These are phyloP conservation scores for Oreohelix idahoensis DNA, from an alignment of 1,140 invertebrate species.

Conservation along the genomic window DNA sequence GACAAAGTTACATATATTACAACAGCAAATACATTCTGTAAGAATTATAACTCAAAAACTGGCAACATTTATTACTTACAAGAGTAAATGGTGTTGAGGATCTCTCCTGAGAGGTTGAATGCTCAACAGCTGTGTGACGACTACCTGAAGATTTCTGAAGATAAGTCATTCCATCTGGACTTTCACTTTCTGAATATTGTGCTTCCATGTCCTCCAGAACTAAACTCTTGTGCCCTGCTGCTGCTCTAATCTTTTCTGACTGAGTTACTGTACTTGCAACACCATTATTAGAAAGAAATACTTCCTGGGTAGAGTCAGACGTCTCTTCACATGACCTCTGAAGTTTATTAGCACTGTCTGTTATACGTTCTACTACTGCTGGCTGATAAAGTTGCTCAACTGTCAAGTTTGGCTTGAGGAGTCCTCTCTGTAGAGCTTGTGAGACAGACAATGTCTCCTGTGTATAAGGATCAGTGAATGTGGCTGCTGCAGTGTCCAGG, in stretches of 20 bases:
- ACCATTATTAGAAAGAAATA: neutral
- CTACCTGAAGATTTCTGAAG: neutral
- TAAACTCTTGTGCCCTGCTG: neutral
- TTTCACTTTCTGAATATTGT: neutral
- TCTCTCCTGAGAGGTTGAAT: neutral
- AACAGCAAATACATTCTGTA: too few species aligned
- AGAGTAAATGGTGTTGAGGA: neutral
- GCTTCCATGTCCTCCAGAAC: neutral
- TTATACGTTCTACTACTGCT: neutral
- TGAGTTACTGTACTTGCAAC: neutral
- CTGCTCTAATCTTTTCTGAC: neutral
- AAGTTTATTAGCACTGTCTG: neutral
- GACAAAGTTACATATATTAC: too few species aligned
- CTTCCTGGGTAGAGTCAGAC: neutral
- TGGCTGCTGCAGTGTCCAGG: slow-evolving; percentile 84
- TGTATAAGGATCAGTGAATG: slow-evolving; percentile 79
- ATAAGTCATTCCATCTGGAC: neutral
- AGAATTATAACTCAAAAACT: too few species aligned
- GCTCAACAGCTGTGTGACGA: neutral
- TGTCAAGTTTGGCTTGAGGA: slow-evolving; percentile 78
- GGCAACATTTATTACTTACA: slow-evolving; percentile 1
- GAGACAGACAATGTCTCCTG: slow-evolving; percentile 80
- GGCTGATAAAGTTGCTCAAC: slow-evolving; percentile 19
- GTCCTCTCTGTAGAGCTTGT: slow-evolving; percentile 80
- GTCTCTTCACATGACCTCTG: neutral